Conservation (phyloP, 2,888 invertebrate genomes). For the Elaeidobius kamerunicus region DNA sequence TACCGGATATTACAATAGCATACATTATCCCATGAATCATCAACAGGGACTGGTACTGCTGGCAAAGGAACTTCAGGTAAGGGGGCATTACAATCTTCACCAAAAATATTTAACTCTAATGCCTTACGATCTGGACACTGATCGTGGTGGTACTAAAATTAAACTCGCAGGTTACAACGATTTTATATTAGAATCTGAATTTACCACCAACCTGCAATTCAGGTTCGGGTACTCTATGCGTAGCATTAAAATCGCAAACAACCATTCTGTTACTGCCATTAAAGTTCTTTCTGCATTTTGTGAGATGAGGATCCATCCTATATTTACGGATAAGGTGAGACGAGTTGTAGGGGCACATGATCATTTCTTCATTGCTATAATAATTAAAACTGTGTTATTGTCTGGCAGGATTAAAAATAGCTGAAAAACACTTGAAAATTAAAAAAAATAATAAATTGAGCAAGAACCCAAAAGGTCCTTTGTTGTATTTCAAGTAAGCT, state of each 20-base stretch:
- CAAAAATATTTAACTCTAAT: slow-evolving; percentile 34
- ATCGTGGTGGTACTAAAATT: slow-evolving; percentile 40
- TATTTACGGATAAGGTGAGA: slow-evolving; percentile 55
- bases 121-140: slow-evolving; percentile 35
- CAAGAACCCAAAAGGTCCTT: too few species aligned
- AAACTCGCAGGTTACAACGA: slow-evolving; percentile 2
- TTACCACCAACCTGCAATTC: slow-evolving; percentile 51
- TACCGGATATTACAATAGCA: slow-evolving; percentile 8
- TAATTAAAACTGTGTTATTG: too few species aligned
- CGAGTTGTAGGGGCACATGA: slow-evolving; percentile 58
- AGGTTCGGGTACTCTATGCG: slow-evolving; percentile 54
- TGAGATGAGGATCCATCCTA: slow-evolving; percentile 55
- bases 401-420: too few species aligned
- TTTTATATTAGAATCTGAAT: not conserved
- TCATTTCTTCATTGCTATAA: slow-evolving; percentile 18
- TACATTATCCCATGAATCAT: slow-evolving; percentile 43
- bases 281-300: slow-evolving; percentile 57
- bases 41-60: slow-evolving; percentile 26
- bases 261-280: slow-evolving; percentile 45
- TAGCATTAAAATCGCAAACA: slow-evolving; percentile 57
- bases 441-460: too few species aligned
- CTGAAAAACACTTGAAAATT: too few species aligned
- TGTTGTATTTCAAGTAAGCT: too few species aligned
- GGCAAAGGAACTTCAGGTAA: slow-evolving; percentile 14
- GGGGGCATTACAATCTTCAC: slow-evolving; percentile 26